Base-by-base conservation (phyloP, 2,888 invertebrate species). In the Drosophila melanosoma region DNA sequence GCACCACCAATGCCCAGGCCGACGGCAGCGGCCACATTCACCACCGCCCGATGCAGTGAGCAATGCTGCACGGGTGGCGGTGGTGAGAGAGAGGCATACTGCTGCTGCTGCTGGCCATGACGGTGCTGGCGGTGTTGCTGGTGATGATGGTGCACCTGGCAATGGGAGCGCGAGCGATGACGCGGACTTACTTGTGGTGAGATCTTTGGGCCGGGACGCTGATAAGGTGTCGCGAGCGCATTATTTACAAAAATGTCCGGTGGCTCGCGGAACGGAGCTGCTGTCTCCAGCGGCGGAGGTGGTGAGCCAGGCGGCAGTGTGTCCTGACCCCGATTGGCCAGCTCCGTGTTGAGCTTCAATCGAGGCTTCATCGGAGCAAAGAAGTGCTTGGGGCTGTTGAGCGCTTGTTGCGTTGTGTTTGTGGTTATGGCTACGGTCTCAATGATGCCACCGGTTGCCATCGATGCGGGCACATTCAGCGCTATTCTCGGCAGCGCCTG, bases 281-380 rank as follows among this genome's bases (percentile, higher is more conserved):
- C 36, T 7, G 65, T 36, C 20, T 74, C 69, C 29, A 74, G 45
- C 4, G 82, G 78, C 53, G 80, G 83, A 12, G 83, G 82, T 1
- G 85, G 84, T 10, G 84, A 80, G 15, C 86, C 86, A 5, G 90
- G 83, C 6, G 82, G 88, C 56, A 80, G 63, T 1, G 61, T 36
- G n/a, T 84, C 76, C 17, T 83, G 76, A 5, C 70, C 75, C 65
- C 89, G 83, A 67, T 91, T 88, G 69, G 92, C 91, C 53, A 92
- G 66, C 42, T 92, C 79, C 68, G 93, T 90, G 82, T 92, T 89
- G 59, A 92, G 77, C 81, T 89, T 90, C 45, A 92, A 82, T 63
- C 91, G 91, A 51, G 92, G 92, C 79, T 93, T 93, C 10, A 93
- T 88, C 20, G 94, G 94, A 29, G 94, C 92, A 81, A 94, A 94